Conservation (phyloP, 2,113 vertebrate genomes). For the Podocnemis expansa region DNA sequence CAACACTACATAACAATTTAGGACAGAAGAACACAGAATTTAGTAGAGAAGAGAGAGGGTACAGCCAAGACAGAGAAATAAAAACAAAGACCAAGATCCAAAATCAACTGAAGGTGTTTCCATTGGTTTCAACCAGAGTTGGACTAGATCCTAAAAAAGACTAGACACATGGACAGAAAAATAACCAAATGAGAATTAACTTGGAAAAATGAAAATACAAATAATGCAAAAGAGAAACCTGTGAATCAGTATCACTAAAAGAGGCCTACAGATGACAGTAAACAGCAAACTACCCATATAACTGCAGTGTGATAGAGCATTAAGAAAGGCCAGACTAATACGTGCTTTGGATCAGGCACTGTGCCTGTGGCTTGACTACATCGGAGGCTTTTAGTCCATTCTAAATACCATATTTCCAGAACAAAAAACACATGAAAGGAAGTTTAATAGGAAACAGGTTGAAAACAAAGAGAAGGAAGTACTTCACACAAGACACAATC, state of each 20-base stretch:
- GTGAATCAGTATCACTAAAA: not conserved
- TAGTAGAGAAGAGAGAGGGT: not conserved
- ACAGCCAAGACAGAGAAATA: not conserved
- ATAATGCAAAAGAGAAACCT: not conserved
- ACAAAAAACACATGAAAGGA: not conserved
- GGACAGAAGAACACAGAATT: not conserved
- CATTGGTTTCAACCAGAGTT: not conserved
- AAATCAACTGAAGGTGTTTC: not conserved
- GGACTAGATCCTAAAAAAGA: not conserved
- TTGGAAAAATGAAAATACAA: not conserved
- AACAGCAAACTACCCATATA: not conserved
- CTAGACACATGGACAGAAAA: not conserved
- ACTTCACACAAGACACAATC: too few relatives aligned
- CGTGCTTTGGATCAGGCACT: not conserved
- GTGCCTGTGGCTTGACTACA: not conserved
- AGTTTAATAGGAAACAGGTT: too few relatives aligned
- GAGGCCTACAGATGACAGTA: not conserved
- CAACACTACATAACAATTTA: not conserved
- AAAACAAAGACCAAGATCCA: not conserved
- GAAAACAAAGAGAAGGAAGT: too few relatives aligned
- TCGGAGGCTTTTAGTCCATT: not conserved
- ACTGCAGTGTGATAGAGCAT: rapidly evolving
- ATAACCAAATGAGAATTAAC: not conserved
- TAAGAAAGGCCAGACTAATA: not conserved
- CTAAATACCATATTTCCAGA: not conserved